These are phyloP conservation scores for Apamea crenata DNA, from an alignment of 2,888 invertebrate genomes.

Conservation along the genomic window DNA sequence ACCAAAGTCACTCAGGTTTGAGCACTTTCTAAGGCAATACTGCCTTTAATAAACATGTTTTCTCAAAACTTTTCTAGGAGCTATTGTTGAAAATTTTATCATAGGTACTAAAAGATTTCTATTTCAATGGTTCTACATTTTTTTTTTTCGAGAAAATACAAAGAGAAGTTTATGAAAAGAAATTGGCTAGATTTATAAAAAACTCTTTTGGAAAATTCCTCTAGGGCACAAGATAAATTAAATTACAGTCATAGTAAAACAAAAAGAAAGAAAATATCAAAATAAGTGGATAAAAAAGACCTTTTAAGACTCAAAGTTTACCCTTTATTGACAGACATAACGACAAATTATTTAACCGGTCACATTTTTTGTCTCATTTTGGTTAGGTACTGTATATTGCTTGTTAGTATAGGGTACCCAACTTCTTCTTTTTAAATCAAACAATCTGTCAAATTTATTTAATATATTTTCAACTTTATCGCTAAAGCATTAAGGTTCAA, in stretches of 20 bases:
- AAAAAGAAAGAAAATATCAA: not conserved
- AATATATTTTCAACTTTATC: no score
- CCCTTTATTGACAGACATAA: not conserved
- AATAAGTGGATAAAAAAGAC: not conserved
- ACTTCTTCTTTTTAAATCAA: no score
- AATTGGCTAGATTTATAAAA: not conserved
- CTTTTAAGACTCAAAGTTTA: not conserved
- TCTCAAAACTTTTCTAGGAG: slow-evolving; percentile 12
- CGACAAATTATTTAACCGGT: not conserved
- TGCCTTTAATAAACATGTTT: slow-evolving; percentile 46
- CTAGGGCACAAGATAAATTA: slow-evolving; percentile 1
- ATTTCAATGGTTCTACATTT: slow-evolving; percentile 7
- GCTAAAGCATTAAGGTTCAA: no score
- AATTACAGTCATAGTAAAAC: not conserved
- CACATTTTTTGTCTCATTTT: not conserved
- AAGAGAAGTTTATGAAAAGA: not conserved
- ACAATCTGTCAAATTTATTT: no score
- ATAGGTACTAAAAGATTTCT: slow-evolving; percentile 47
- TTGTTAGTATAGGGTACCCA: no score
- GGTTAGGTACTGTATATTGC: no score
- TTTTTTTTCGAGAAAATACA: slow-evolving; percentile 13
- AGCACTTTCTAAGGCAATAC: slow-evolving; percentile 22
- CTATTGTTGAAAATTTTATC: slow-evolving; percentile 49
- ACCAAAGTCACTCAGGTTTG: slow-evolving; percentile 32
- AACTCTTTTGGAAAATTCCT: slow-evolving; percentile 9